These are phyloP conservation scores for Nomada lathburiana DNA, from an alignment of 2,888 invertebrate genomes.

Conservation along the genomic window DNA sequence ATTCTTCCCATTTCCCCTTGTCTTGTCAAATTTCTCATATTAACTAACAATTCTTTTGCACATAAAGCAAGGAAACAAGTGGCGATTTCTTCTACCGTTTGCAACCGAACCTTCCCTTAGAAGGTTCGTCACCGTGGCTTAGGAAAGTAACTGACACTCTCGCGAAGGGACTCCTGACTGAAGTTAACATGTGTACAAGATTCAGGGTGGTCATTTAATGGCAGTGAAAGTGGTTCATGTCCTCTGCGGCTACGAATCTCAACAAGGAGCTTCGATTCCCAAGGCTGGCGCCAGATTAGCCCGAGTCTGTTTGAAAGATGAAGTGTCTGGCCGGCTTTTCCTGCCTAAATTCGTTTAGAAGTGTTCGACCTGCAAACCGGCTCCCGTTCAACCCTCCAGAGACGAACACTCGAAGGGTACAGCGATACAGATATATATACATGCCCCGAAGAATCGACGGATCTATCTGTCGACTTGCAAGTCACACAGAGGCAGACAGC, in stretches of 20 bases:
- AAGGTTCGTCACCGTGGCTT: too few species aligned
- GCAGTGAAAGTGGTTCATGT: constrained; percentile 34
- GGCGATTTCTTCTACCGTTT: too few species aligned
- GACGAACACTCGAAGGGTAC: constrained; percentile 53
- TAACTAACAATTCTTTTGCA: too few species aligned
- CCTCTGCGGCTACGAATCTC: constrained; percentile 44
- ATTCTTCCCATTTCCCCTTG: too few species aligned
- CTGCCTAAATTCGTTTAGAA: constrained; percentile 65
- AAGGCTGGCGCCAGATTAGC: constrained; percentile 67
- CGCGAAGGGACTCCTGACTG: background rate
- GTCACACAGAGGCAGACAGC: constrained; percentile 51
- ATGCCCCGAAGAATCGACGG: constrained; percentile 69
- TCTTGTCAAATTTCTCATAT: too few species aligned
- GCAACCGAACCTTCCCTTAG: too few species aligned
- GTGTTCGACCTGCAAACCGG: constrained; percentile 53
- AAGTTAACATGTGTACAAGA: background rate
- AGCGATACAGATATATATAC: background rate
- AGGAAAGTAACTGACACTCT: too few species aligned
- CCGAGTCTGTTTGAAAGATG: constrained; percentile 56
- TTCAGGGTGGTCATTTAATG: background rate
- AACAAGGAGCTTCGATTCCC: constrained; percentile 53
- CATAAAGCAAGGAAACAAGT: too few species aligned
- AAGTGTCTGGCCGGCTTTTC: constrained; percentile 62
- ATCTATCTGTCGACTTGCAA: constrained; percentile 61
- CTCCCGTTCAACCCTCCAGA: constrained; percentile 55